Evolutionary conservation across 2,113 vertebrate genomes (phyloP).

Genomic region (Perccottus glenii): DNA sequence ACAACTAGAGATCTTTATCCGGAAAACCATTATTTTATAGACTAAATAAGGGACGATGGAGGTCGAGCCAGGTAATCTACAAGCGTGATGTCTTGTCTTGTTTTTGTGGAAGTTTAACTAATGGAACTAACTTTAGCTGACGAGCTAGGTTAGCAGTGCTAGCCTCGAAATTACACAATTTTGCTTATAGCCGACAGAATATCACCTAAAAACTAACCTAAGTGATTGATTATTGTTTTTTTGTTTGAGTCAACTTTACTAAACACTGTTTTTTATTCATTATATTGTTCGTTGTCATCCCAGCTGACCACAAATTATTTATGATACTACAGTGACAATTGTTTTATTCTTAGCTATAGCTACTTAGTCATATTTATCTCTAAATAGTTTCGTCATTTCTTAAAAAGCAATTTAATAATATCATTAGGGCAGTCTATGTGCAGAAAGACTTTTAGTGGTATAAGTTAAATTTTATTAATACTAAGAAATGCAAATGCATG

Average conservation of each 20-base stretch:
- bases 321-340: not conserved
- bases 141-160: not conserved
- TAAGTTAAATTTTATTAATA: too few species aligned
- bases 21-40: not conserved
- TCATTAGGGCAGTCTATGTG: too few species aligned
- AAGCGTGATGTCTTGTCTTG: not conserved
- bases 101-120: not conserved
- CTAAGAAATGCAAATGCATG: too few species aligned
- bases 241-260: too few species aligned
- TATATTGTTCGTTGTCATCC: not conserved
- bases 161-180: not conserved
- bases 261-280: not conserved
- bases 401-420: too few species aligned
- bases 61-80: constrained; percentile 60
- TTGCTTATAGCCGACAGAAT: not conserved
- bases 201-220: too few species aligned
- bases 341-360: not conserved
- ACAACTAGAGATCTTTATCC: not conserved
- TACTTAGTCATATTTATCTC: too few species aligned
- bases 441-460: too few species aligned
- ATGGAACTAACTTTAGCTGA: constrained; percentile 14
- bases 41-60: constrained; percentile 48
- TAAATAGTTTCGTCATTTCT: too few species aligned
- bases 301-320: not conserved
- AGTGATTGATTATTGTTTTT: too few species aligned